Conservation (phyloP, 2,888 invertebrate species). For the Drosophila formosana region DNA sequence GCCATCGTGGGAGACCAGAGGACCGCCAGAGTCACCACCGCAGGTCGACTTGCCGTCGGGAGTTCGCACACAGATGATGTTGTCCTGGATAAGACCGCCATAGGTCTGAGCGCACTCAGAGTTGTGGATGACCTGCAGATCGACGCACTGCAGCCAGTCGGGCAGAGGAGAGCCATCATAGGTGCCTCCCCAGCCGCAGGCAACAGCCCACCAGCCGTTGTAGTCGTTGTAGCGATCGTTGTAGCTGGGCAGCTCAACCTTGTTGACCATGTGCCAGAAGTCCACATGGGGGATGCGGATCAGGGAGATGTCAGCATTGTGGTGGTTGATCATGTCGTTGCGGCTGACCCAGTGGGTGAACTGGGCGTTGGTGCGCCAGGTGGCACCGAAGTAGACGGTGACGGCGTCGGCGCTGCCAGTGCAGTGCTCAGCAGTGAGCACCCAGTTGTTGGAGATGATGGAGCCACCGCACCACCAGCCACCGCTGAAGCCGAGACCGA, state of each 20-base stretch:
- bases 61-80: constrained; percentile 68
- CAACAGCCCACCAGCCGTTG: constrained; percentile 41
- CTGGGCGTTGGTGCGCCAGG: constrained; percentile 64
- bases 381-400: constrained; percentile 64
- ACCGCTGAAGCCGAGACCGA: constrained; percentile 68
- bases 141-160: constrained; percentile 62
- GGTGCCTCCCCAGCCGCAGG: constrained; percentile 75
- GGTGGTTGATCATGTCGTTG: constrained; percentile 72
- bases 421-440: constrained; percentile 76
- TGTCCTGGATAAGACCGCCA: constrained; percentile 19
- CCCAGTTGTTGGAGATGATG: constrained; percentile 64
- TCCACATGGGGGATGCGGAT: constrained; percentile 65
- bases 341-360: constrained; percentile 58
- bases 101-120: constrained; percentile 65
- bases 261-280: constrained; percentile 33
- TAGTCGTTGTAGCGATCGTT: constrained; percentile 41
- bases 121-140: constrained; percentile 81
- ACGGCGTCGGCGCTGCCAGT: constrained; percentile 52
- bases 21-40: constrained; percentile 17
- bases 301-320: constrained; percentile 70
- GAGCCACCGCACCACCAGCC: constrained; percentile 79
- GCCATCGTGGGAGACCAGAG: constrained; percentile 64
- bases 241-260: constrained; percentile 39
- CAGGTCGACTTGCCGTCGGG: constrained; percentile 5
- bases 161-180: constrained; percentile 77